Base-by-base conservation (phyloP, 2,888 invertebrate genomes). In the Hypolimnas misippus region DNA sequence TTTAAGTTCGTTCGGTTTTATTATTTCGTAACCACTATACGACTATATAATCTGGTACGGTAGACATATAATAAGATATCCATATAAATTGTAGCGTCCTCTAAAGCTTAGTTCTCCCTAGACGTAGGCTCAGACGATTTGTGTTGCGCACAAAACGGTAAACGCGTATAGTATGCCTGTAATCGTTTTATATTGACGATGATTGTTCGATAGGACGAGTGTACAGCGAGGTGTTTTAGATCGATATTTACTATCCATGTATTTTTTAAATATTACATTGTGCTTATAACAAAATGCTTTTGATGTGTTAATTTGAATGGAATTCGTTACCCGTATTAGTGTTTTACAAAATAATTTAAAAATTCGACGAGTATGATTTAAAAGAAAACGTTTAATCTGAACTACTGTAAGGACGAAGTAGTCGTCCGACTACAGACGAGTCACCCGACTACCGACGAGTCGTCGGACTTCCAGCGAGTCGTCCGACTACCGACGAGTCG, bases 1-100 rank as follows among this genome's bases (percentile, higher is more conserved):
- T 77, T 77, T 88, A 87, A 86, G 87, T 87, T 88, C 76, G 75
- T 79, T 82, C 82, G 74, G 75, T 80, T 78, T 75, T 81, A 81
- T 76, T 76, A 80, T 81, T 78, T 78, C 75, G 75, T 75, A 74
- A 77, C 70, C 67, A 67, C 67, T 73, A 61, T 63, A 69, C 55
- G 71, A 72, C 70, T 80, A 76, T 80, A 74, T 83, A 83, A 79
- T 80, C 79, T 79, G 81, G 79, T 84, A 81, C 79, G 79, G 51
- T 59, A 65, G 59, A 53, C 59, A 57, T 65, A 79, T 75, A 72
- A 73, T 82, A 79, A 73, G 71, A 75, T 78, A 74, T 60, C 71
- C 70, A 74, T 73, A 70, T 73, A 69, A 74, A 77, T 77, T 76
- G 74, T 79, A 61, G 56, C 63, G 54, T 63, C 70, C 78, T 76